Conservation (phyloP, 2,888 invertebrate genomes). For the Lampropteryx suffumata region DNA sequence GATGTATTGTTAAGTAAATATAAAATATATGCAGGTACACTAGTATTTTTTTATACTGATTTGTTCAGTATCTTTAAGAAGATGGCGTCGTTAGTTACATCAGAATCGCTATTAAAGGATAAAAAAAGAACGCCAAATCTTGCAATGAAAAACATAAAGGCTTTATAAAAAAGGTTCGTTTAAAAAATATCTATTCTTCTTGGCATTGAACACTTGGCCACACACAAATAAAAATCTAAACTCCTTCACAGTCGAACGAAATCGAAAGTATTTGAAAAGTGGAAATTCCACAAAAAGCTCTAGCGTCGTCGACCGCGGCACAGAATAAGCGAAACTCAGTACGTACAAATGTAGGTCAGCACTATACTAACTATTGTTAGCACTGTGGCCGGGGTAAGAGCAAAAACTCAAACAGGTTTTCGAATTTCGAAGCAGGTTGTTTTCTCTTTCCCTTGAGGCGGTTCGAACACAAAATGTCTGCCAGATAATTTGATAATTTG, state of each 20-base stretch:
- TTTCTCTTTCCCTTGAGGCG: conserved; percentile 61
- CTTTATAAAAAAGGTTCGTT: too few relatives aligned
- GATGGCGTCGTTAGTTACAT: too few relatives aligned
- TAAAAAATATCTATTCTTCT: too few relatives aligned
- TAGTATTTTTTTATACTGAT: too few relatives aligned
- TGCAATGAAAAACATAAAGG: too few relatives aligned
- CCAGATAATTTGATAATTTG: neutral
- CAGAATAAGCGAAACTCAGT: conserved; percentile 20
- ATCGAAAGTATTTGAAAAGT: conserved; percentile 65
- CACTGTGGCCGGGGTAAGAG: conserved; percentile 48
- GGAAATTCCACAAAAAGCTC: conserved; percentile 55
- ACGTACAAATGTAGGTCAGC: conserved; percentile 49
- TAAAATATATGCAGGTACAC: too few relatives aligned
- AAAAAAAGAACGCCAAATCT: too few relatives aligned
- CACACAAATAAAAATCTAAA: conserved; percentile 42
- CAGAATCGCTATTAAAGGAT: too few relatives aligned
- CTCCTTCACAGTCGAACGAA: conserved; percentile 48
- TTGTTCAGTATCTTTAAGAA: too few relatives aligned
- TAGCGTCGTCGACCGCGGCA: conserved; percentile 31
- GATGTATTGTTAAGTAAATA: too few relatives aligned
- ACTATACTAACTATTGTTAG: conserved; percentile 12
- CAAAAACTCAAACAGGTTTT: conserved; percentile 72
- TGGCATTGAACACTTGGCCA: conserved; percentile 4
- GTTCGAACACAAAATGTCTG: neutral
- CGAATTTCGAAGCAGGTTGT: conserved; percentile 66